phyloP scores from a whole-genome alignment of 2,888 invertebrate genomes.

The Polietes domitor region DNA sequence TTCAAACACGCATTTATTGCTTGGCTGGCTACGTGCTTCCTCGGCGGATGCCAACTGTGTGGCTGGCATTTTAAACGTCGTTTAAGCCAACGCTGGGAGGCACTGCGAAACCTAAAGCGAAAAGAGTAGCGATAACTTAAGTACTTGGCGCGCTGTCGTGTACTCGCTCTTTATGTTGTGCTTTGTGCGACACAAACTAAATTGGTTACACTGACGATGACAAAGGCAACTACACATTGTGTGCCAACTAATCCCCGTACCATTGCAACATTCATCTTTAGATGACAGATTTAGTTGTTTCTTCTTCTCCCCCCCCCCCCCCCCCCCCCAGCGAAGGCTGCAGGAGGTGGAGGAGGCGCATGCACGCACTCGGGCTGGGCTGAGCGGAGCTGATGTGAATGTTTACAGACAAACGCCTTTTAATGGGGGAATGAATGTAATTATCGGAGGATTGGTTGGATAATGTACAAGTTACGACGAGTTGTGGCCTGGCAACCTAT shows the following conservation, averaged over 20 bases:
- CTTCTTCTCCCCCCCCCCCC: too few relatives aligned
- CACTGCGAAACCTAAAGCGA: background rate
- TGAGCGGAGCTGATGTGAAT: background rate
- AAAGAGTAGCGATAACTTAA: background rate
- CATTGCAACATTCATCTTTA: background rate
- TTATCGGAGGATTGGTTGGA: conserved; percentile 1
- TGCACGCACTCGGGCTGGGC: too few relatives aligned
- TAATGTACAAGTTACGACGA: background rate
- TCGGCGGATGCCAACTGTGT: background rate
- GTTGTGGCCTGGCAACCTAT: background rate
- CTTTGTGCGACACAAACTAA: conserved; percentile 13
- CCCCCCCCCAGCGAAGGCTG: background rate
- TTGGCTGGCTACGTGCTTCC: conserved; percentile 10
- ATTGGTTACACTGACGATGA: conserved; percentile 18
- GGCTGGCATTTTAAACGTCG: background rate
- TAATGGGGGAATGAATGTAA: conserved; percentile 9
- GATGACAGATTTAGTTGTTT: conserved; percentile 5
- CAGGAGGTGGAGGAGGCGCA: background rate
- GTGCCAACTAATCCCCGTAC: background rate
- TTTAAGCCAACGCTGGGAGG: background rate
- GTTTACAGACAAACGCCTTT: conserved; percentile 14
- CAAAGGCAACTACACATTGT: background rate
- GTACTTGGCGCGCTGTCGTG: background rate
- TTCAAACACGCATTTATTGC: background rate
- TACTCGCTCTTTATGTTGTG: background rate